phyloP scores from a whole-genome alignment of 2,797 vertebrate genomes.

The Typhlichthys eigenmanni region DNA sequence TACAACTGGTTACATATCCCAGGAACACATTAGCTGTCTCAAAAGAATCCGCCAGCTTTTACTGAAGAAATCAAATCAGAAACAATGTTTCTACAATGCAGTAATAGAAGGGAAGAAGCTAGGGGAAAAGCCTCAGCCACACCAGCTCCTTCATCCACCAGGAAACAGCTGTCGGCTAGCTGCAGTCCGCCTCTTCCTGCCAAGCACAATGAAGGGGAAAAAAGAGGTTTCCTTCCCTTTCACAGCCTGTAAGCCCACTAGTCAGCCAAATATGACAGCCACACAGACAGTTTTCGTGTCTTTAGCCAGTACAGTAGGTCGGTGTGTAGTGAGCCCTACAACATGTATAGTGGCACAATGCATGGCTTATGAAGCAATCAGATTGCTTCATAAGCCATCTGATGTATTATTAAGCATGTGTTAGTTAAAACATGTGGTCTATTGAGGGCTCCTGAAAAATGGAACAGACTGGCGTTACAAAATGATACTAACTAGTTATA shows the following conservation, averaged over 20 bases:
- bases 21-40: no score
- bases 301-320: not conserved
- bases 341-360: constrained; percentile 6
- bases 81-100: not conserved
- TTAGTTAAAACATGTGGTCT: no score
- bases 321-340: not conserved
- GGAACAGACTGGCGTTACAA: no score
- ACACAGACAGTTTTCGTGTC: constrained; percentile 20
- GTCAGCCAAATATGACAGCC: constrained; percentile 22
- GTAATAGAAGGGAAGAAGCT: not conserved
- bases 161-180: constrained; percentile 85
- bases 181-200: constrained; percentile 84
- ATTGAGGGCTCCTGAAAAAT: no score
- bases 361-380: constrained; percentile 1
- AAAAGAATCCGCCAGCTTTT: no score
- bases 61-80: not conserved
- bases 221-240: constrained; percentile 82
- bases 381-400: no score
- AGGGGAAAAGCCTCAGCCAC: constrained; percentile 16
- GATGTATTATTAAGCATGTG: no score
- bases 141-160: constrained; percentile 65
- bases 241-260: constrained; percentile 14
- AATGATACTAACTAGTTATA: no score
- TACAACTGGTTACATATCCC: no score
- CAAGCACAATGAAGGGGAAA: constrained; percentile 91